Percentiles rank a stretch among this genome's conserved stretches.
phyloP scores from a whole-genome alignment of 2,797 vertebrate species.

The Bovichtus variegatus region DNA sequence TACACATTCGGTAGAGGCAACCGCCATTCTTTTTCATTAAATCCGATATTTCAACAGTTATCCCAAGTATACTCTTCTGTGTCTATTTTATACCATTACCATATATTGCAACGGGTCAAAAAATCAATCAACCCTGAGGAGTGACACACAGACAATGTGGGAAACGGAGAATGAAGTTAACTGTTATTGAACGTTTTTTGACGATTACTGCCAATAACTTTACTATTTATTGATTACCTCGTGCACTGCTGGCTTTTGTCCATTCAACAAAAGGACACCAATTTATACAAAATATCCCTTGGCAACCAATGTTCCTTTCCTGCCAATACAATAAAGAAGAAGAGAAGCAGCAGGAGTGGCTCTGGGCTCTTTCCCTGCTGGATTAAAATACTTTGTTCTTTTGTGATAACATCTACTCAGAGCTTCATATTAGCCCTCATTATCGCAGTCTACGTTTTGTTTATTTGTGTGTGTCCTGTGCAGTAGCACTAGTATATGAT shows the following conservation, averaged over 20 bases:
- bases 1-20: neutral
- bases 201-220: constrained; percentile 24
- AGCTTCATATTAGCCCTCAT: constrained; percentile 47
- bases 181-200: constrained; percentile 26
- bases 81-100: neutral
- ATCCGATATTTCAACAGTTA: constrained; percentile 10
- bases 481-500: neutral
- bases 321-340: constrained; percentile 34
- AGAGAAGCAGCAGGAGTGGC: constrained; percentile 41
- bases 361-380: constrained; percentile 38
- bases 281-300: constrained; percentile 17
- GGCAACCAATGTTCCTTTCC: constrained; percentile 28
- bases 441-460: constrained; percentile 30
- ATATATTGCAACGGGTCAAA: neutral
- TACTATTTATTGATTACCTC: constrained; percentile 17
- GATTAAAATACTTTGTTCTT: constrained; percentile 50
- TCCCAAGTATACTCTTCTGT: neutral
- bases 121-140: neutral
- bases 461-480: constrained; percentile 31
- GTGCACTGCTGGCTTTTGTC: neutral
- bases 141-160: neutral
- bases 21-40: constrained; percentile 6
- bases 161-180: neutral
- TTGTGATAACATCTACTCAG: constrained; percentile 53
- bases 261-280: constrained; percentile 23